These are phyloP conservation scores for Anhinga anhinga DNA, from an alignment of 2,113 vertebrate genomes.

Conservation along the genomic window DNA sequence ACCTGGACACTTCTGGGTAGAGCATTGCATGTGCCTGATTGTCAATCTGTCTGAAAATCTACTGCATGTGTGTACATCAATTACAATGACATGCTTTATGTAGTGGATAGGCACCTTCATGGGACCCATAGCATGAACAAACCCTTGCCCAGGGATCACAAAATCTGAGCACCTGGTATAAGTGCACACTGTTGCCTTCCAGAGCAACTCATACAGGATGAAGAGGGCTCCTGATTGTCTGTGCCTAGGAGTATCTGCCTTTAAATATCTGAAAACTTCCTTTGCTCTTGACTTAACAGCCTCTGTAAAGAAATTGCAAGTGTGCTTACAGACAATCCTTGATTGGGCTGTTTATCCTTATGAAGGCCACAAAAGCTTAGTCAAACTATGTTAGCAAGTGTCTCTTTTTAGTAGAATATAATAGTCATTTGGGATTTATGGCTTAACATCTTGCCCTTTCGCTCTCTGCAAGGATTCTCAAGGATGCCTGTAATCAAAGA, in stretches of 20 bases:
- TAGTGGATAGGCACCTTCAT: background rate
- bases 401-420: conserved; percentile 11
- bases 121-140: background rate
- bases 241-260: background rate
- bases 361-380: background rate
- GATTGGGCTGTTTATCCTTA: background rate
- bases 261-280: background rate
- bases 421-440: conserved; percentile 44
- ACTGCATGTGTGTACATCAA: rapidly evolving
- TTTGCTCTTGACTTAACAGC: background rate
- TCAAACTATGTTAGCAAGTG: background rate
- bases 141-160: background rate
- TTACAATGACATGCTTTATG: background rate
- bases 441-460: conserved; percentile 19
- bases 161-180: background rate
- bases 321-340: background rate
- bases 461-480: conserved; percentile 29
- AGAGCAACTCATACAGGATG: rapidly evolving
- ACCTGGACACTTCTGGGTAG: background rate
- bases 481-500: conserved; percentile 58
- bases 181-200: background rate
- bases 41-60: background rate
- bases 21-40: rapidly evolving
- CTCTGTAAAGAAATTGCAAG: background rate
- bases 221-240: background rate